Evolutionary conservation across 2,888 invertebrate species (phyloP).

Genomic region (Branchinecta sandiegonensis): DNA sequence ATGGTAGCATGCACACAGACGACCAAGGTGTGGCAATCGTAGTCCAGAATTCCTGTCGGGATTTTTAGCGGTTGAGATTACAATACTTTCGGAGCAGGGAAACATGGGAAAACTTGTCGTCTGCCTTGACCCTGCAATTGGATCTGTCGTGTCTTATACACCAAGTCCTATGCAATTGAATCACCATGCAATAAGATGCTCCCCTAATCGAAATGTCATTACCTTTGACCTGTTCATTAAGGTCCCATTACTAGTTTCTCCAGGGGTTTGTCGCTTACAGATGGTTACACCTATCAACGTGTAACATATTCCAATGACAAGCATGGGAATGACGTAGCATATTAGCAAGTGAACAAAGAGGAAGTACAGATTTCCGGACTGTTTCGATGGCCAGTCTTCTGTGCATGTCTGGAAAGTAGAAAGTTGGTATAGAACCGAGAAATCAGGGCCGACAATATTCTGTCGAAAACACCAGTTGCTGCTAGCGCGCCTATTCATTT

Average conservation of each 20-base stretch:
- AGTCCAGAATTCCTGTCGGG: no score
- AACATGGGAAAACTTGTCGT: no score
- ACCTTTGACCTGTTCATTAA: neutral
- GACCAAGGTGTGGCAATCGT: no score
- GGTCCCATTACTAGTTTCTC: constrained; percentile 30
- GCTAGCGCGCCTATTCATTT: no score
- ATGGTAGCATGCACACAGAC: no score
- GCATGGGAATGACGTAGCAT: constrained; percentile 41
- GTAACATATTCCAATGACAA: constrained; percentile 41
- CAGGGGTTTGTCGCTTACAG: constrained; percentile 36
- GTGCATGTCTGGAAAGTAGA: constrained; percentile 31
- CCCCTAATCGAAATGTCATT: neutral
- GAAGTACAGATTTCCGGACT: constrained; percentile 39
- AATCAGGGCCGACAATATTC: neutral
- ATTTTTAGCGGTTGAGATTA: no score
- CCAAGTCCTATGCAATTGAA: no score
- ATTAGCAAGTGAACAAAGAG: constrained; percentile 40
- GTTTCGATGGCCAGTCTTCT: constrained; percentile 38
- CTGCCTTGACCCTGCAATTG: no score
- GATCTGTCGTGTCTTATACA: no score
- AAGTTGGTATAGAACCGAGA: neutral
- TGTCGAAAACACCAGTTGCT: no score
- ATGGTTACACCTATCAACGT: constrained; percentile 40
- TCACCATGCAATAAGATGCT: no score
- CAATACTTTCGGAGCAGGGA: no score